Percentiles rank a stretch among this genome's conserved stretches.
Conservation (phyloP, 37 sponge, comb jelly and placozoan genomes). For the Halisarca cf. caerulea region DNA sequence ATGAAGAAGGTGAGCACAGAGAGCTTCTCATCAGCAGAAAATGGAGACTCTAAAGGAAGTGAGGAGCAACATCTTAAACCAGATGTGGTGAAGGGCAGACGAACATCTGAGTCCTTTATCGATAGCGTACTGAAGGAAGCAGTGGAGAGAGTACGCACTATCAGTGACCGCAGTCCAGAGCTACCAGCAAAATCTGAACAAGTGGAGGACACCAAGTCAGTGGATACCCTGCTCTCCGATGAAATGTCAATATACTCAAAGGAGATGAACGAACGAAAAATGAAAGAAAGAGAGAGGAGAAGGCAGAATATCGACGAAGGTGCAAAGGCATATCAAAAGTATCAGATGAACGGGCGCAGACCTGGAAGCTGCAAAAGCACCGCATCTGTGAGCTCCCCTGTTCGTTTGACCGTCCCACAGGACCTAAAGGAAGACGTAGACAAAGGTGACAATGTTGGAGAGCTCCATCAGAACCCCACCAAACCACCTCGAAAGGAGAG, state of each 20-base stretch:
- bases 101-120: neutral
- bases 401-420: neutral
- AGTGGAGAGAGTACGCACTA: neutral
- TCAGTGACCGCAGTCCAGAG: neutral
- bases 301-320: conserved; percentile 26
- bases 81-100: neutral
- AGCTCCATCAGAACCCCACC: neutral
- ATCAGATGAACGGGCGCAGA: conserved; percentile 5
- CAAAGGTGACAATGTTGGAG: neutral
- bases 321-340: conserved; percentile 8
- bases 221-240: neutral
- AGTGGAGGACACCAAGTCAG: neutral
- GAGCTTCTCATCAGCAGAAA: neutral
- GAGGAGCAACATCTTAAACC: neutral
- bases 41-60: no score
- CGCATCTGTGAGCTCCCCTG: neutral
- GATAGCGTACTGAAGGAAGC: conserved; percentile 23
- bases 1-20: neutral
- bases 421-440: neutral
- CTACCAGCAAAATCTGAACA: neutral
- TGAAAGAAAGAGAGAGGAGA: conserved; percentile 13
- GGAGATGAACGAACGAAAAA: neutral
- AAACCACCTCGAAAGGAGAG: neutral
- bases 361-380: neutral
- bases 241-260: neutral